A percentile compares a stretch with the other conserved stretches of the same genome.
Conservation (phyloP, 1,140 invertebrate species). For the Drosophila parvula region DNA sequence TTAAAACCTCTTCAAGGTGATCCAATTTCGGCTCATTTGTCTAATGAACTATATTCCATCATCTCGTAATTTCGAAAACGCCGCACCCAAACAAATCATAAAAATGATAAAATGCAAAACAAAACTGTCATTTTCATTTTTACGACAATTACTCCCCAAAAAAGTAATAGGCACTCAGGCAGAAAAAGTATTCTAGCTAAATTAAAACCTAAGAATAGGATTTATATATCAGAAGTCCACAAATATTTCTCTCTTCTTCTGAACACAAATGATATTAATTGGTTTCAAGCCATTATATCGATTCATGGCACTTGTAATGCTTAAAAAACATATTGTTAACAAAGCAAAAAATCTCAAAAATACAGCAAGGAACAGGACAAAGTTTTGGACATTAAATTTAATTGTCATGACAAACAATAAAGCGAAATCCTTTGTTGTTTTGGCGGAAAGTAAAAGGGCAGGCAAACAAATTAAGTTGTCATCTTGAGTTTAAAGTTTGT, state of each 20-base stretch:
- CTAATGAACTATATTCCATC: slow-evolving; percentile 35
- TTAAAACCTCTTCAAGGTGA: slow-evolving; percentile 35
- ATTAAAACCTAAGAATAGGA: slow-evolving; percentile 9
- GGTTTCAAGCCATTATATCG: slow-evolving; percentile 4
- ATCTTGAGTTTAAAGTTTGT: slow-evolving; percentile 39
- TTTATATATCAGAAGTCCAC: background rate
- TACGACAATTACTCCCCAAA: slow-evolving; percentile 45
- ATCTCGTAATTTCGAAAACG: slow-evolving; percentile 27
- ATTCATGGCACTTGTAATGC: slow-evolving; percentile 37
- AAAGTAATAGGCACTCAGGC: slow-evolving; percentile 31
- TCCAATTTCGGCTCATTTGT: slow-evolving; percentile 30
- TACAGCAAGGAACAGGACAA: slow-evolving; percentile 39
- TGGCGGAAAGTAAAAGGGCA: background rate
- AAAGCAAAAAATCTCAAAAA: slow-evolving; percentile 16
- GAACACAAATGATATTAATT: slow-evolving; percentile 36
- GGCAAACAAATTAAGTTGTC: slow-evolving; percentile 25
- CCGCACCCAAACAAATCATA: slow-evolving; percentile 49
- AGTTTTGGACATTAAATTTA: slow-evolving; percentile 73
- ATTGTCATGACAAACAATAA: slow-evolving; percentile 56
- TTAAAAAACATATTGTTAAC: slow-evolving; percentile 40
- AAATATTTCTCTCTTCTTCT: background rate
- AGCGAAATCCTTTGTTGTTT: background rate
- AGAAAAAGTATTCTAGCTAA: slow-evolving; percentile 22
- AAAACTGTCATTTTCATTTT: slow-evolving; percentile 41
- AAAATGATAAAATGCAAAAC: slow-evolving; percentile 55